Evolutionary conservation across 2,113 vertebrate species (phyloP).

Genomic region (Coregonus clupeaformis): DNA sequence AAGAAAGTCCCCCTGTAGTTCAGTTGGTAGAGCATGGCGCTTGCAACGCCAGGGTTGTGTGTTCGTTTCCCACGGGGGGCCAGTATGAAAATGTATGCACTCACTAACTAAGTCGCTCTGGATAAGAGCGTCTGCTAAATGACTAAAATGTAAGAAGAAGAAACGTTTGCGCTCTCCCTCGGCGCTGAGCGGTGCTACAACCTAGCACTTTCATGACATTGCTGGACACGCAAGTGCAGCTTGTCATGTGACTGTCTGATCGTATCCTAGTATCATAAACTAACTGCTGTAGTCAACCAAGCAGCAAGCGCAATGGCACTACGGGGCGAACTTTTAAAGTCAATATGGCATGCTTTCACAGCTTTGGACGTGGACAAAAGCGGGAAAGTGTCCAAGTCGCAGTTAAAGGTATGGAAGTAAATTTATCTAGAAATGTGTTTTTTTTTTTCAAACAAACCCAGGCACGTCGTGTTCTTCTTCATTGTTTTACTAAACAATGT

Average conservation of each 20-base stretch:
- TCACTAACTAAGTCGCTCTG: too few species aligned
- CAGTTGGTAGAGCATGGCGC: too few species aligned
- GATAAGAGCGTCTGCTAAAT: too few species aligned
- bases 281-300: background rate
- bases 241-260: constrained; percentile 58
- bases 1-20: too few species aligned
- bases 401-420: constrained; percentile 83
- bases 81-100: too few species aligned
- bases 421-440: constrained; percentile 1
- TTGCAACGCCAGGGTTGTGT: too few species aligned
- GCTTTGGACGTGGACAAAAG: constrained; percentile 90
- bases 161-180: background rate
- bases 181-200: constrained; percentile 66
- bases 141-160: too few species aligned
- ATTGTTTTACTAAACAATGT: background rate
- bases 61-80: too few species aligned
- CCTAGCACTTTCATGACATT: background rate
- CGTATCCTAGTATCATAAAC: background rate
- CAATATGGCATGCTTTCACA: constrained; percentile 96
- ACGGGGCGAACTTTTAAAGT: constrained; percentile 88
- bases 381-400: constrained; percentile 96
- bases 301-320: constrained; percentile 58
- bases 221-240: background rate
- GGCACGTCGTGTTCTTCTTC: background rate
- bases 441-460: background rate